Conservation (phyloP, 2,888 invertebrate genomes). For the Drosophila aldrichi region DNA sequence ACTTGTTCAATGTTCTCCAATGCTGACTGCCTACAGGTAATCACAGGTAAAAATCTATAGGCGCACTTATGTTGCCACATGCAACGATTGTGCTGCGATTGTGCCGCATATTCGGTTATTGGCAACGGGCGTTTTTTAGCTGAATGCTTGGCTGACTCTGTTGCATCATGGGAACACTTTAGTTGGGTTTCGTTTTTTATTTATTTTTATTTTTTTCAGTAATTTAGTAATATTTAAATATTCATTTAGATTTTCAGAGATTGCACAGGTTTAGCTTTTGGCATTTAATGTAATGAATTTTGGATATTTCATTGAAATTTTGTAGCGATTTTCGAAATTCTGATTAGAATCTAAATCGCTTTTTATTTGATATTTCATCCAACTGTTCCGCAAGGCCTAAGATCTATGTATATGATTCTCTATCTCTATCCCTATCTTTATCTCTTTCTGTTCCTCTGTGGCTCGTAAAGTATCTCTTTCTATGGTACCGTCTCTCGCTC, state of each 20-base stretch:
- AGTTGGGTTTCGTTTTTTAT: neutral
- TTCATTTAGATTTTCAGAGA: neutral
- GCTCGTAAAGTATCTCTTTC: neutral
- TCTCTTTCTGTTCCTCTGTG: neutral
- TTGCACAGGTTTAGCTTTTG: neutral
- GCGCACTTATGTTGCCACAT: neutral
- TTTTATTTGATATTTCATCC: neutral
- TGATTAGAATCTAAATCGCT: neutral
- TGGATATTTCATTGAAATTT: neutral
- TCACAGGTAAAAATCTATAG: neutral
- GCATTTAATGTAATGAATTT: neutral
- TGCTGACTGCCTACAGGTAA: constrained; percentile 1
- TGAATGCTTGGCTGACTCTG: constrained; percentile 2
- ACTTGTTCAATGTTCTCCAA: constrained; percentile 5
- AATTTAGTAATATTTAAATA: neutral
- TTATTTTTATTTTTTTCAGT: fast-evolving
- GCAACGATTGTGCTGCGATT: neutral
- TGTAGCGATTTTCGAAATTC: neutral
- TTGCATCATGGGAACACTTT: neutral
- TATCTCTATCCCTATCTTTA: neutral
- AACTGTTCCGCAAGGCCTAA: too few relatives aligned
- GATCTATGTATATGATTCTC: neutral
- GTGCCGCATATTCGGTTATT: constrained; percentile 2
- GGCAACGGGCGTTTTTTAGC: neutral
- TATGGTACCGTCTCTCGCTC: neutral